Conservation (phyloP, 2,113 vertebrate species). For the Engystomops pustulosus region DNA sequence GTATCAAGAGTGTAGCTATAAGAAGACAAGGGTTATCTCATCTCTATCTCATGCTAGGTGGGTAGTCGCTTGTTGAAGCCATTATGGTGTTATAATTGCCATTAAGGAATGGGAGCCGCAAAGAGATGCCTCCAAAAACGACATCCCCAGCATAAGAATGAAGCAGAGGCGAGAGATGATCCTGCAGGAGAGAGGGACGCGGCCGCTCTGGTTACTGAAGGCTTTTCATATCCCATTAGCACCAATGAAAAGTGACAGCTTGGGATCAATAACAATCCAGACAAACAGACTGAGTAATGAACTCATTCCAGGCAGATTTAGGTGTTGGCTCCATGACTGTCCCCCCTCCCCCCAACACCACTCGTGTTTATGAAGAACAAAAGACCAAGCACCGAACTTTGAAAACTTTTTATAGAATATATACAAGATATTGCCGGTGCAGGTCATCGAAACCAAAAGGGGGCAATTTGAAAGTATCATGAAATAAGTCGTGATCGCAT, state of each 20-base stretch:
- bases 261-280: constrained; percentile 63
- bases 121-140: neutral
- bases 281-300: constrained; percentile 65
- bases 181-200: neutral
- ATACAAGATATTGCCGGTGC: too few relatives aligned
- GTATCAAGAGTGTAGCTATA: neutral
- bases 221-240: constrained; percentile 69
- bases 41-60: neutral
- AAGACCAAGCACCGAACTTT: neutral
- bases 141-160: constrained; percentile 47
- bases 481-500: too few relatives aligned
- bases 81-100: constrained; percentile 39
- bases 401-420: neutral
- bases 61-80: neutral
- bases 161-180: neutral
- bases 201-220: constrained; percentile 25
- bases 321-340: neutral
- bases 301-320: constrained; percentile 66
- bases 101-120: neutral
- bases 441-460: too few relatives aligned
- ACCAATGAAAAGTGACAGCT: constrained; percentile 67
- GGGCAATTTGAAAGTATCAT: too few relatives aligned
- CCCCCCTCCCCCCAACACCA: neutral
- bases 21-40: neutral
- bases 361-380: neutral